A percentile compares a stretch with the other conserved stretches of the same genome.
These are phyloP conservation scores for Hyposoter didymator DNA, from an alignment of 2,888 invertebrate genomes.

Conservation along the genomic window DNA sequence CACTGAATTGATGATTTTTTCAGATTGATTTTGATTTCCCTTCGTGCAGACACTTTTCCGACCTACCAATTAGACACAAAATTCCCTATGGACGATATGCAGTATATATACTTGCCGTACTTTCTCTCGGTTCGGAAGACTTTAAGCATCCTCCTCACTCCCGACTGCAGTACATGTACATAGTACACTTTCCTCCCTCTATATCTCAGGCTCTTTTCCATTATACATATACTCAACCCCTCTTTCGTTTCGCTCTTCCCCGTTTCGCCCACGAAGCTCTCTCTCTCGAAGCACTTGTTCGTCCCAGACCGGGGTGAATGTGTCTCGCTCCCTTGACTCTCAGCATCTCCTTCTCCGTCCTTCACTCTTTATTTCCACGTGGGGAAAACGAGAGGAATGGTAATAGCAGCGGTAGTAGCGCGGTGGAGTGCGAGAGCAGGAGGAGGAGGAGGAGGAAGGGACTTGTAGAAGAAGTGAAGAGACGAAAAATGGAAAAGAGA, in stretches of 20 bases:
- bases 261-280: conserved; percentile 64
- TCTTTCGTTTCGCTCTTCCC: conserved; percentile 41
- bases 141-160: conserved; percentile 62
- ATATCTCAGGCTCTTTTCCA: conserved; percentile 65
- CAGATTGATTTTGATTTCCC: not conserved
- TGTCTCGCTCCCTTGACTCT: conserved; percentile 49
- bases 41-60: not conserved
- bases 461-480: conserved; percentile 58
- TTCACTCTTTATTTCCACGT: conserved; percentile 54
- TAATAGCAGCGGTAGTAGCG: conserved; percentile 52
- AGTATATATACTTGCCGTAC: conserved; percentile 46
- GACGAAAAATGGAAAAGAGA: conserved; percentile 50
- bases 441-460: conserved; percentile 22
- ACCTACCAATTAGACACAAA: not conserved
- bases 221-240: conserved; percentile 62
- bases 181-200: conserved; percentile 48
- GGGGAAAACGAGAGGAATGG: conserved; percentile 59
- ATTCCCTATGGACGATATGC: conserved; percentile 3
- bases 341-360: conserved; percentile 23
- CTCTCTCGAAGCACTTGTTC: conserved; percentile 65
- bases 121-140: conserved; percentile 59
- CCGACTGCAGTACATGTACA: conserved; percentile 40
- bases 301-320: conserved; percentile 38
- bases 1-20: not conserved
- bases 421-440: conserved; percentile 51